Percentiles rank a stretch among this genome's conserved stretches.
phyloP scores from a whole-genome alignment of 2,888 invertebrate genomes.

The Scelioninae gen. 2 region DNA sequence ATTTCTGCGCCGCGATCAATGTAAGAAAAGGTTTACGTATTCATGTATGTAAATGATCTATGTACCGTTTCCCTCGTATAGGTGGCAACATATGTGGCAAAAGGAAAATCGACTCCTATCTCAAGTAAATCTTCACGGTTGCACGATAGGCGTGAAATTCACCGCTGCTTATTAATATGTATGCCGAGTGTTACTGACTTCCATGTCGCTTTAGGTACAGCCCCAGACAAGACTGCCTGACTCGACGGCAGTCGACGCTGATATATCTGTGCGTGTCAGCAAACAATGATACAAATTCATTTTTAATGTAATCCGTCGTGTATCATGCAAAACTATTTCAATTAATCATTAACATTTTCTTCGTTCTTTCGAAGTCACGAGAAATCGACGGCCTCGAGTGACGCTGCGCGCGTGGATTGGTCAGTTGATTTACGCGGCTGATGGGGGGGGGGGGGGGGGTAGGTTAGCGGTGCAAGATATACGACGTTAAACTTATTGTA shows the following conservation, averaged over 20 bases:
- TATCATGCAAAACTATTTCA: slow-evolving; percentile 48
- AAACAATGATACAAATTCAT: slow-evolving; percentile 58
- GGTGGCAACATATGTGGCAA: slow-evolving; percentile 61
- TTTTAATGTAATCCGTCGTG: slow-evolving; percentile 53
- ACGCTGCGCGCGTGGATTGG: too few species aligned
- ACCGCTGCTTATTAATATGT: slow-evolving; percentile 72
- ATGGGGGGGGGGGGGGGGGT: too few species aligned
- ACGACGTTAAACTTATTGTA: too few species aligned
- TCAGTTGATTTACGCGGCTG: too few species aligned
- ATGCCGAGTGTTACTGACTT: slow-evolving; percentile 65
- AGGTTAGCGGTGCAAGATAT: slow-evolving; percentile 29
- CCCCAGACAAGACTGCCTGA: slow-evolving; percentile 43
- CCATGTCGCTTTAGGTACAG: slow-evolving; percentile 52
- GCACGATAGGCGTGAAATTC: slow-evolving; percentile 72
- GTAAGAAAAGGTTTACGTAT: slow-evolving; percentile 62
- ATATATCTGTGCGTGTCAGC: slow-evolving; percentile 56
- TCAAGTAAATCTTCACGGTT: slow-evolving; percentile 71
- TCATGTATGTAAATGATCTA: slow-evolving; percentile 64
- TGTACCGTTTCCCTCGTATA: slow-evolving; percentile 47
- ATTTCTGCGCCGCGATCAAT: slow-evolving; percentile 53
- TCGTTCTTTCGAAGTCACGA: slow-evolving; percentile 11
- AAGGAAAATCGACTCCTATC: slow-evolving; percentile 70
- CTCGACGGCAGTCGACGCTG: slow-evolving; percentile 44
- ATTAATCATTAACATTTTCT: slow-evolving; percentile 40
- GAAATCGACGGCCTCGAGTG: too few species aligned